Conservation (phyloP, 2,113 vertebrate genomes). For the Engystomops pustulosus region DNA sequence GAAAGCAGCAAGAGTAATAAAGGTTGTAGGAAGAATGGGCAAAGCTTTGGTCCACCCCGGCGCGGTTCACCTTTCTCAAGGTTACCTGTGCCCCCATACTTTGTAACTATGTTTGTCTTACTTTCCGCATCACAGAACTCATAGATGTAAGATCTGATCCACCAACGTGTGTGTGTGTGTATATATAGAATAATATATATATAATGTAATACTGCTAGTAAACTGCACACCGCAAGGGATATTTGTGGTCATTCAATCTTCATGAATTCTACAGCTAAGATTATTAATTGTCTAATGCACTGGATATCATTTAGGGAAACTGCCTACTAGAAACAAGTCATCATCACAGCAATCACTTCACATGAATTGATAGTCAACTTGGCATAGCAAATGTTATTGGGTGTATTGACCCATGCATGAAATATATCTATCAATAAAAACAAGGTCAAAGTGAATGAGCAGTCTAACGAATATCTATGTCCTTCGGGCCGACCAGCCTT, state of each 20-base stretch:
- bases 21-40: background rate
- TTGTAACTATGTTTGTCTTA: background rate
- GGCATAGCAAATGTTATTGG: constrained; percentile 15
- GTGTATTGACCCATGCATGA: constrained; percentile 23
- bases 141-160: background rate
- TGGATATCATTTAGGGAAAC: background rate
- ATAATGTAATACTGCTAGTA: too few relatives aligned
- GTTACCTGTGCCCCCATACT: constrained; percentile 11
- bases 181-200: background rate
- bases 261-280: background rate
- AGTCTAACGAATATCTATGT: constrained; percentile 17
- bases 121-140: background rate
- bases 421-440: constrained; percentile 41
- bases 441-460: constrained; percentile 28
- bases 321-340: background rate
- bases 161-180: background rate
- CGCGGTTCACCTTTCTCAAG: background rate
- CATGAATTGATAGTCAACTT: constrained; percentile 21
- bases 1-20: background rate
- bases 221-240: background rate
- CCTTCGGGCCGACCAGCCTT: background rate
- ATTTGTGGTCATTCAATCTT: background rate
- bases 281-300: background rate
- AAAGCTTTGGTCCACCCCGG: background rate
- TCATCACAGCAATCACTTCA: background rate